These are phyloP conservation scores for Caenorhabditis inopinata DNA, from an alignment of 1,140 invertebrate species.

Conservation along the genomic window DNA sequence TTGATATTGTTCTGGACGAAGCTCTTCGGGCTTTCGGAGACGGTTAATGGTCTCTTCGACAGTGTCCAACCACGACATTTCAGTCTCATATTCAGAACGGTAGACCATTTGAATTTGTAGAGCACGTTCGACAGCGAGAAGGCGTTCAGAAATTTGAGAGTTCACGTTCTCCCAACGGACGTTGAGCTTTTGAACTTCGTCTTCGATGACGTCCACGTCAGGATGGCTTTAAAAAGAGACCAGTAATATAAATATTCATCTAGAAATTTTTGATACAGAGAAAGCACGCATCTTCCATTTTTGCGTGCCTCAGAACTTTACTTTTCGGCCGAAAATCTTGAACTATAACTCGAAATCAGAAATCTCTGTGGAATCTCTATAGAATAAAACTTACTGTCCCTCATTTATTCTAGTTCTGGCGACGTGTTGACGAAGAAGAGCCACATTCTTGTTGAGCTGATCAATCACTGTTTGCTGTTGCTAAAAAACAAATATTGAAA, in stretches of 20 bases:
- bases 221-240: slow-evolving; percentile 69
- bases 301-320: no score
- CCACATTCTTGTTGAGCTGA: slow-evolving; percentile 83
- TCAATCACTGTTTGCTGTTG: slow-evolving; percentile 83
- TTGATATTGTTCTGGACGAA: slow-evolving; percentile 64
- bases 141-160: slow-evolving; percentile 81
- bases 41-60: slow-evolving; percentile 72
- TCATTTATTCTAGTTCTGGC: slow-evolving; percentile 77
- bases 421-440: slow-evolving; percentile 80
- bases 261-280: no score
- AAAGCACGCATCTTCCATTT: no score
- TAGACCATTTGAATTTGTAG: slow-evolving; percentile 66
- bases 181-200: slow-evolving; percentile 83
- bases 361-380: no score
- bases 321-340: no score
- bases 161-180: slow-evolving; percentile 87
- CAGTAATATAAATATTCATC: no score
- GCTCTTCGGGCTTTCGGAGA: slow-evolving; percentile 63
- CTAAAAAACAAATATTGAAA: no score
- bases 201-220: slow-evolving; percentile 88
- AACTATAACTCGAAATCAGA: no score
- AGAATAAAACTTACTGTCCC: slow-evolving; percentile 63
- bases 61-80: slow-evolving; percentile 71
- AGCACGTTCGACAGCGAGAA: slow-evolving; percentile 58
- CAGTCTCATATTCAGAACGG: slow-evolving; percentile 62